phyloP scores from a whole-genome alignment of 2,797 vertebrate species.

The Mus minutoides region DNA sequence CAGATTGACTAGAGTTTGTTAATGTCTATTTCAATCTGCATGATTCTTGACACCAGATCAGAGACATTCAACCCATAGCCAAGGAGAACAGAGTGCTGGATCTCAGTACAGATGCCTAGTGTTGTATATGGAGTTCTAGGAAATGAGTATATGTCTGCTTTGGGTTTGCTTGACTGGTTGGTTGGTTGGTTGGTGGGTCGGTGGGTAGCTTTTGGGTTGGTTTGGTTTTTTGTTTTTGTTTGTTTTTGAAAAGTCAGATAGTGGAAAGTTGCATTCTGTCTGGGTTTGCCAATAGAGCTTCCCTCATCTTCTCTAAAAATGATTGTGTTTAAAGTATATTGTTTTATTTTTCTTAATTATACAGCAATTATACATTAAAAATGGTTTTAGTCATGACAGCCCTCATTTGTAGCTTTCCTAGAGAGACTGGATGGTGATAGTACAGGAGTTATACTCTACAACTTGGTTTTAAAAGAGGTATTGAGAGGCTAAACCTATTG shows the following conservation, averaged over 20 bases:
- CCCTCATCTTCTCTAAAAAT: not conserved
- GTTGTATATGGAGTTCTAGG: not conserved
- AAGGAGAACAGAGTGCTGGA: not conserved
- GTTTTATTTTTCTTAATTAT: not conserved
- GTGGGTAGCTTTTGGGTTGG: not conserved
- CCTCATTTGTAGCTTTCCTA: not conserved
- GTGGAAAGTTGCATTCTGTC: not conserved
- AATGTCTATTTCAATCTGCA: not conserved
- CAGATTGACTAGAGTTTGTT: not conserved
- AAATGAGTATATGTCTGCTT: not conserved
- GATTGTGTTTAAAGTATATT: not conserved
- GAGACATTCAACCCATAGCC: not conserved
- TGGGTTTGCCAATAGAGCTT: not conserved
- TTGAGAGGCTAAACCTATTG: not conserved
- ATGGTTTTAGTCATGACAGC: not conserved
- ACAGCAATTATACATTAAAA: not conserved
- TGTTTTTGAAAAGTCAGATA: not conserved
- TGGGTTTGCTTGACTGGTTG: not conserved
- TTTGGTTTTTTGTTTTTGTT: not conserved
- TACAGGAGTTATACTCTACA: not conserved
- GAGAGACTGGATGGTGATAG: not conserved
- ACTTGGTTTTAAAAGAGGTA: not conserved
- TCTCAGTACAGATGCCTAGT: not conserved
- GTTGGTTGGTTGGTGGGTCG: not conserved
- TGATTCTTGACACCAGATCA: not conserved